Evolutionary conservation across 2,888 invertebrate genomes (phyloP).

Genomic region (Busseola fusca): DNA sequence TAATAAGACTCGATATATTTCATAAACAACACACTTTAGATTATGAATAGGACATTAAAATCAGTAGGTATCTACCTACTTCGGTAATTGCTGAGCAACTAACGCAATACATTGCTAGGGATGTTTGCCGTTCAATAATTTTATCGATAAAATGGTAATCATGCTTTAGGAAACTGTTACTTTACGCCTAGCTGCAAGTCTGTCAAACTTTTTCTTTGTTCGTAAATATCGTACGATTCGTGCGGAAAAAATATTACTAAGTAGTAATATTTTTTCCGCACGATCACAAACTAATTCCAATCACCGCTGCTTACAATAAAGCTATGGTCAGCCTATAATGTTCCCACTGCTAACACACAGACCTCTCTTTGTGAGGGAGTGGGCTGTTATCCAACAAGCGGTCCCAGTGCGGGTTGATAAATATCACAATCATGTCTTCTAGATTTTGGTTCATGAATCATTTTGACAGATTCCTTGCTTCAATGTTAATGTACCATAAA

Average conservation of each 20-base stretch:
- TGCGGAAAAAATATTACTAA: background rate
- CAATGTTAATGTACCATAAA: background rate
- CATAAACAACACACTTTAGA: background rate
- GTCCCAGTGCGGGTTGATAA: background rate
- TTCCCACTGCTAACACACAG: background rate
- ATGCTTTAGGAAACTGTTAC: background rate
- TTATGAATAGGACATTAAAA: background rate
- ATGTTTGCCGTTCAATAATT: slow-evolving; percentile 3
- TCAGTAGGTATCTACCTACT: background rate
- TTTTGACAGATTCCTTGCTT: background rate
- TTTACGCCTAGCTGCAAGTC: background rate
- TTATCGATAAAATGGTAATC: background rate
- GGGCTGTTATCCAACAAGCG: background rate
- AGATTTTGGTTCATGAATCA: background rate
- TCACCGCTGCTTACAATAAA: background rate
- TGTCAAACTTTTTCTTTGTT: background rate
- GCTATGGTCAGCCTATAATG: background rate
- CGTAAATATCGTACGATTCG: background rate
- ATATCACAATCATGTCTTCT: background rate
- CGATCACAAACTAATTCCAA: background rate
- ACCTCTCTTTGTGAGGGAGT: background rate
- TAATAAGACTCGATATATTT: background rate
- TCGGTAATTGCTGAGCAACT: background rate
- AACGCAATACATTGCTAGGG: slow-evolving; percentile 9
- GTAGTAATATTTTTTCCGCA: too few species aligned